Percentiles rank a stretch among this genome's conserved stretches.
Conservation (phyloP, 1,140 invertebrate species). For the Telenomus remus region DNA sequence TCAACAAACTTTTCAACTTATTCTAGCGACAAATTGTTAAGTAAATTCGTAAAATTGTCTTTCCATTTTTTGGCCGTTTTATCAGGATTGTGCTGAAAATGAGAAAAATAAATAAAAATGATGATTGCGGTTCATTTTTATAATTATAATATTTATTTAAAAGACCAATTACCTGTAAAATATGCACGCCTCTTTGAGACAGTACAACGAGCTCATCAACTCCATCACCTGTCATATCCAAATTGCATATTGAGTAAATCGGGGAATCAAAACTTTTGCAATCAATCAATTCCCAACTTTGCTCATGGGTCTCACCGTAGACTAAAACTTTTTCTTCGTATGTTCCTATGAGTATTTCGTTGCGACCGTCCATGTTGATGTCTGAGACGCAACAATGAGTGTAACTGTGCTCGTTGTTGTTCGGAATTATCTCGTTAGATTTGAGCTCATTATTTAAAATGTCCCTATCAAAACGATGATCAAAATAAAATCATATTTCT, state of each 20-base stretch:
- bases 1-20: too few species aligned
- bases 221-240: conserved; percentile 83
- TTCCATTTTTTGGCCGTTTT: conserved; percentile 23
- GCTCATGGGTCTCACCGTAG: conserved; percentile 75
- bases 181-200: conserved; percentile 81
- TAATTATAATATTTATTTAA: conserved; percentile 4
- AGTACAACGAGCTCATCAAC: conserved; percentile 82
- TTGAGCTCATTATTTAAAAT: conserved; percentile 77
- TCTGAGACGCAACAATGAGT: conserved; percentile 80
- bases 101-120: too few species aligned
- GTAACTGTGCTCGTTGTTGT: conserved; percentile 78
- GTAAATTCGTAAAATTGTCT: neutral
- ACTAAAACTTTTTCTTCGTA: conserved; percentile 80
- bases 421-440: conserved; percentile 73
- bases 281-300: conserved; percentile 73
- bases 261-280: conserved; percentile 79
- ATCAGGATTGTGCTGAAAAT: conserved; percentile 50
- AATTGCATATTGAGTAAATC: conserved; percentile 78
- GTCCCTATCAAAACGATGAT: conserved; percentile 77
- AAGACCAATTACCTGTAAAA: conserved; percentile 75
- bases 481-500: too few species aligned
- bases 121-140: conserved; percentile 7
- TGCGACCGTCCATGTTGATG: conserved; percentile 83
- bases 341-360: conserved; percentile 84
- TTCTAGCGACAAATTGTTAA: too few species aligned